Evolutionary conservation across 2,888 invertebrate species (phyloP), one percentile per base, ranked within the genome.

Genomic region (Yponomeuta sedellus): DNA sequence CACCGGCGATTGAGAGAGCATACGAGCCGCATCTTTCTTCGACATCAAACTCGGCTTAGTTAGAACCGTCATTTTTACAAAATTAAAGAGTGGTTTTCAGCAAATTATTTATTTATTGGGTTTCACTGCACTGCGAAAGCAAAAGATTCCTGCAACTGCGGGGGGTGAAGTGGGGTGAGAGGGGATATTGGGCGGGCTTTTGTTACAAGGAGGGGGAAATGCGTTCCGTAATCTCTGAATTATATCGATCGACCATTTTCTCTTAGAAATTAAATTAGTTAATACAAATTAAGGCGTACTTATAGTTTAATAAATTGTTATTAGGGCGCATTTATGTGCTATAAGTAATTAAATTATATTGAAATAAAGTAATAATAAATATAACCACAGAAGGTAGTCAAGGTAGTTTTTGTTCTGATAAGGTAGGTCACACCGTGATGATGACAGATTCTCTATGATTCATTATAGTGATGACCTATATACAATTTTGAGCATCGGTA

Each of bases 361-460:
- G 10, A 52, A 5, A 52, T 3, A 52, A 52, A 52, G 25, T 16
- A 52, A 52, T 12, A 52, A 12, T 16, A 52, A 52, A 52, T 52
- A 16, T 16, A 52, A 52, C 1, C 3, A 44, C 16, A 52, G 16
- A 52, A 52, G 8, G 16, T 16, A 62, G 34, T 22, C 3, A 52
- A 52, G 8, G 16, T 16, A 62, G 34, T 22, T 10, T 22, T 16
- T 62, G n/a, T 62, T 34, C n/a, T 34, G 1, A 44, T 11, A 64
- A 19, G 44, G n/a, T 64, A 8, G 64, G 44, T 25, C 22, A 65
- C 34, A 57, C 34, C 57, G 16, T 19, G 39, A 52, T 22, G 59
- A 58, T 65, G 57, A 65, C 58, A 65, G 57, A 34, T 62, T 64
- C n/a, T 64, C 52, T 56, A 59, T 59, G 59, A 19, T 16, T 22